A percentile compares a stretch with the other conserved stretches of the same genome.
Evolutionary conservation across 37 sponge, comb jelly and placozoan species (phyloP).

Genomic region (Eunapius fragilis): DNA sequence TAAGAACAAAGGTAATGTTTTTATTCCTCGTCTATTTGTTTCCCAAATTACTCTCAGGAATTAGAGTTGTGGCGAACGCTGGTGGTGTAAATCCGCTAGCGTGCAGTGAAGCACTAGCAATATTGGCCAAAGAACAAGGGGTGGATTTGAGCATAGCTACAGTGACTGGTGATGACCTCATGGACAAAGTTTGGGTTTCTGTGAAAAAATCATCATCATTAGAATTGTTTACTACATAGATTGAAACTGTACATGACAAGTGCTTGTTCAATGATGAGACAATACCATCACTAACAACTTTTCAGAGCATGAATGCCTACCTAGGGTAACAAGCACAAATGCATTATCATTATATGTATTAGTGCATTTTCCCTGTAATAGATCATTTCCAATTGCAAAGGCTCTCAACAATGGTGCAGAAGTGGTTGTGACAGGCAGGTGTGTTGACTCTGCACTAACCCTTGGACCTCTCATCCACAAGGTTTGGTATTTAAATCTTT

Average conservation of each 20-base stretch:
- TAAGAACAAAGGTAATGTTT: slow-evolving; percentile 59
- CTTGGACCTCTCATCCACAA: slow-evolving; percentile 95
- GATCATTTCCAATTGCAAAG: slow-evolving; percentile 89
- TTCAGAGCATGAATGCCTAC: slow-evolving; percentile 92
- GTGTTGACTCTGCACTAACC: slow-evolving; percentile 93
- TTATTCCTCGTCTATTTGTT: not conserved
- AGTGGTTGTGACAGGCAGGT: slow-evolving; percentile 94
- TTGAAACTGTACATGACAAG: not conserved
- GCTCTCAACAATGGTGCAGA: slow-evolving; percentile 91
- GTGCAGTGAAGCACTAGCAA: slow-evolving; percentile 66
- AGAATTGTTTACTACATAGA: not conserved
- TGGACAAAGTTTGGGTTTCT: slow-evolving; percentile 54
- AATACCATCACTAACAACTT: slow-evolving; percentile 29
- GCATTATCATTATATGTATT: too few species aligned
- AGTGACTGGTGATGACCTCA: slow-evolving; percentile 90
- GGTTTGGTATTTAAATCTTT: slow-evolving; percentile 36
- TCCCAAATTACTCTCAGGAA: slow-evolving; percentile 27
- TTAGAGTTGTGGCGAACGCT: slow-evolving; percentile 92
- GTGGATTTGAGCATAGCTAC: slow-evolving; percentile 87
- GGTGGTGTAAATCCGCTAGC: slow-evolving; percentile 89
- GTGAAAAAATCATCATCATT: too few species aligned
- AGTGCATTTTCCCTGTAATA: too few species aligned
- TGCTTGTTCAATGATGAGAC: slow-evolving; percentile 3
- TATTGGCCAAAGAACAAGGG: slow-evolving; percentile 58
- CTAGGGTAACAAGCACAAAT: slow-evolving; percentile 71